Base-by-base conservation (phyloP, 2,888 invertebrate genomes). In the Luperina testacea region DNA sequence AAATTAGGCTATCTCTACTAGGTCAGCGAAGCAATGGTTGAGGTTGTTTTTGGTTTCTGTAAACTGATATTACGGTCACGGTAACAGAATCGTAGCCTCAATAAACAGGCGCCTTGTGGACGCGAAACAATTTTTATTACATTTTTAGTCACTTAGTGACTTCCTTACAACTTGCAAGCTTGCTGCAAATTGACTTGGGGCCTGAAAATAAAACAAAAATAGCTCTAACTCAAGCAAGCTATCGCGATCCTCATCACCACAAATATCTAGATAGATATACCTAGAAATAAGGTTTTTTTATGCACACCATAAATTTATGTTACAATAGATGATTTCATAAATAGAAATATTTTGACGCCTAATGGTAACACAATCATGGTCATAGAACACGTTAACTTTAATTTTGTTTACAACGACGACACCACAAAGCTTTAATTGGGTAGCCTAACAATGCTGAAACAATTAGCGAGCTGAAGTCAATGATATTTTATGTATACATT, bases 11-110 rank as follows among this genome's bases (percentile, higher is more conserved):
- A 24, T 32, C 51, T n/a, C 7, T 45, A 53, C 32, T 32, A 65
- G 64, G 64, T 64, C 17, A 65, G n/a, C 65, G 13, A 20, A 38
- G 24, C 48, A 72, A 38, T 65, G 64, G 20, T 48, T 42, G 32
- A 81, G 57, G 6, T 51, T 75, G 42, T 45, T 80, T 80, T 81
- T 59, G 42, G 59, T 59, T 53, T 82, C 27, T 53, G 76, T 80
- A 59, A 65, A 59, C 57, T 59, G 27, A 76, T 64, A 77, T 63
- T 51, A 53, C 27, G 27, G 24, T 45, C 17, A 27, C 24, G 20
- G 57, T 38, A 61, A 61, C 51, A 48, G 27, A 27, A 27, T 51
- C 57, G 24, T 61, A 53, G 13, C 59, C 51, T 17, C 59, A 75
- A 81, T 75, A 81, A 67, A 67, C 42, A 24, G 27, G n/a, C 48